Base-by-base conservation (phyloP, 2,888 invertebrate genomes). In the Rotaria macrura region DNA sequence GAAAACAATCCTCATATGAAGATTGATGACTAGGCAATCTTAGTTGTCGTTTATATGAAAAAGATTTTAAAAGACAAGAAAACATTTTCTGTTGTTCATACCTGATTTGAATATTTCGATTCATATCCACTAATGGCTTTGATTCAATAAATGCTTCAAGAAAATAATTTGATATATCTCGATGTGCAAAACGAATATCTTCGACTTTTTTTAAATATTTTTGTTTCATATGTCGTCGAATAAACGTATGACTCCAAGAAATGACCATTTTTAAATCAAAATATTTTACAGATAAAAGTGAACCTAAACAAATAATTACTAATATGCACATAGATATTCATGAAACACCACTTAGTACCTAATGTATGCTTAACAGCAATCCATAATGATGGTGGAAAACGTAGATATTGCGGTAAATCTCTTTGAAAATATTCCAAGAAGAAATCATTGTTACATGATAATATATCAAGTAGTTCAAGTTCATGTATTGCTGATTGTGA, bases 161-260 rank as follows among this genome's bases (percentile, higher is more conserved):
- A 87, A 88, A 89, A 20, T 89, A 85, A 65, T 88, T 87, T 3
- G 89, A 88, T 12, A 89, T 87, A 83, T 89, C 88, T n/a, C 85
- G 85, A 83, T 89, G 89, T 12, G 85, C 87, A 10, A 86, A 85
- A 34, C 88, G 84, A n/a, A 88, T 87, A 23, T 87, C 85, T 38
- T 88, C 88, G 0, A 87, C 87, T 20, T 83, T 84, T 9, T 85
- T 85, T 6, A 88, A 85, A 86, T 89, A 89, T 14, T 88, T 87
- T 57, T 88, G 87, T 12, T 87, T 87, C 40, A 88, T 87, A 9
- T 87, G 85, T n/a, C 87, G 52, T 34, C 85, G 72, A 23, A 89
- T 87, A 25, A 52, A 84, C 20, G 86, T 85, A 85, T 89, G 88
- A n/a, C 86, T 85, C 89, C 88, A 89, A 23, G 85, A 85, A 6